Evolutionary conservation across 2,888 invertebrate genomes (phyloP), one percentile per base, ranked within the genome.

Genomic region (Drosophila vallismaia): DNA sequence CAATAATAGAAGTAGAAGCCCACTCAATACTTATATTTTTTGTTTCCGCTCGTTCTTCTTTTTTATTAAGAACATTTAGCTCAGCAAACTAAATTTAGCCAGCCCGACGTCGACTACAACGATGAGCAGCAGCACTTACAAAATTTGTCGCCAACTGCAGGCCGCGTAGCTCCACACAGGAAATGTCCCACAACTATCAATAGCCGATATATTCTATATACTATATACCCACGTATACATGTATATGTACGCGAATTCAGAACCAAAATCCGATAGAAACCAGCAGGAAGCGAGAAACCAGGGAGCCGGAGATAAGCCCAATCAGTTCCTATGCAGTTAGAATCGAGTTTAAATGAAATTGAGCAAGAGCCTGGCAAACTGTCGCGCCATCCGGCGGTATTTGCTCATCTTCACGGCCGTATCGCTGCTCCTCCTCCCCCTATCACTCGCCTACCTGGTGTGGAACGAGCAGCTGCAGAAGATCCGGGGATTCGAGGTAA

Each of bases 341-440:
- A 68, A 63, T 67, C 73, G 74, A 54, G 72, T 81, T 88, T 91
- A 91, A 90, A 92, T 92, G 92, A 91, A 90, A 90, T 87, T 91
- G 59, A 89, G 82, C 88, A 90, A 89, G 87, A 87, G 67, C 79
- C 60, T 88, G 82, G 82, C 85, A 85, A 88, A 90, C 86, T 92
- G 91, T 90, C 92, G 92, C 90, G 88, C 90, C 88, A 83, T 92
- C 67, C 88, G 92, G 91, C 92, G 92, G 78, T 92, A 91, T 86
- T 90, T 92, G 88, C 89, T 92, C 74, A 89, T 92, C 79, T 91
- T 92, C 79, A 89, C 90, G 64, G 91, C 89, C 60, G 89, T 92
- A 72, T 90, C 92, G 75, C 83, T 92, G 75, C 81, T 92, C 66
- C 77, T 92, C 75, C 79, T 92, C 76, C 92, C 92, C 50, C 82